Conservation (phyloP, 2,888 invertebrate species). For the Celastrina argiolus region DNA sequence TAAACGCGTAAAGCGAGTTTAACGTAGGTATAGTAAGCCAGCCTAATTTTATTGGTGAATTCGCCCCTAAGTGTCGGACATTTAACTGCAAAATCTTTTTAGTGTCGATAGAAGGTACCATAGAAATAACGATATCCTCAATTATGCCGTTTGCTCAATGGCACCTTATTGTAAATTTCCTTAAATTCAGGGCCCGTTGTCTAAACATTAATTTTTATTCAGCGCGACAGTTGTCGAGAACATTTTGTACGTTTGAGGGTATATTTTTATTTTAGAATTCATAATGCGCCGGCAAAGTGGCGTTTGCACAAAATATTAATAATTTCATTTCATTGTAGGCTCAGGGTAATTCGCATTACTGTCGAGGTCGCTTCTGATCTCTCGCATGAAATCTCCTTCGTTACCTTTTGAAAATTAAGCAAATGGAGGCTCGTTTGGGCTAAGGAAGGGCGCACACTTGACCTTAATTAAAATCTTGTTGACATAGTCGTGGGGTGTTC, state of each 20-base stretch:
- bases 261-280: background rate
- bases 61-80: too few species aligned
- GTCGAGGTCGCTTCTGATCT: conserved; percentile 16
- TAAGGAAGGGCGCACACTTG: conserved; percentile 10
- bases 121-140: background rate
- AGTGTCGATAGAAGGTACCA: background rate
- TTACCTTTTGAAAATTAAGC: conserved; percentile 25
- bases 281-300: background rate
- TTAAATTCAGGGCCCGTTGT: background rate
- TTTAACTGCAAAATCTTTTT: background rate
- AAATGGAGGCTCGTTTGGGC: conserved; percentile 20
- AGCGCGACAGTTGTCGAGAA: background rate
- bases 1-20: too few species aligned
- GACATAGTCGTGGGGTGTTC: background rate
- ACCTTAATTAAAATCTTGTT: conserved; percentile 10
- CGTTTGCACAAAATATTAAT: conserved; percentile 18
- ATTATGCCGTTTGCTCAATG: background rate
- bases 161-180: background rate
- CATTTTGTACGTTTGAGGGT: background rate
- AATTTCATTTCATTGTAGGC: conserved; percentile 17
- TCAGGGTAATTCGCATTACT: conserved; percentile 15
- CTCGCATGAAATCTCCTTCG: conserved; percentile 23
- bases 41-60: too few species aligned
- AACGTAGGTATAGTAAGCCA: too few species aligned
- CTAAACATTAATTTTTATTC: background rate